Conservation (phyloP, 1,140 invertebrate species). For the Alviniconcha marisindica region DNA sequence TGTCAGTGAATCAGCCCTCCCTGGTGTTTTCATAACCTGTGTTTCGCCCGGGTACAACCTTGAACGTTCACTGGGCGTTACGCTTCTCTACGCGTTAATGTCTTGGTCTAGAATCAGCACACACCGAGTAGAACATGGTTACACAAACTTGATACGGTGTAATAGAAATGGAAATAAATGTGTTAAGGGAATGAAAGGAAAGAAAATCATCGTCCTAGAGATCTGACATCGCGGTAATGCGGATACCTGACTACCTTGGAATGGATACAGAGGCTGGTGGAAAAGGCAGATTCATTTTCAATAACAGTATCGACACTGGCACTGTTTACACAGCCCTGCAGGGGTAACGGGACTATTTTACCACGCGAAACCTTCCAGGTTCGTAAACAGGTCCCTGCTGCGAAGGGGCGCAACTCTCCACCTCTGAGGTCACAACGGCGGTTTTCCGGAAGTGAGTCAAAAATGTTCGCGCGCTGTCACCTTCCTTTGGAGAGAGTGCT, state of each 20-base stretch:
- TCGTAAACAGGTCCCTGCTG: conserved; percentile 23
- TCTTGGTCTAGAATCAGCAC: too few relatives aligned
- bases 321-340: not conserved
- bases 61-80: too few relatives aligned
- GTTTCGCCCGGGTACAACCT: too few relatives aligned
- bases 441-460: conserved; percentile 26
- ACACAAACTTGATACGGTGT: too few relatives aligned
- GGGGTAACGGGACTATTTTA: conserved; percentile 29
- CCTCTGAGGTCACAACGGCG: conserved; percentile 22
- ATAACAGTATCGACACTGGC: not conserved
- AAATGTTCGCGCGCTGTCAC: conserved; percentile 30
- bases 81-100: too few relatives aligned
- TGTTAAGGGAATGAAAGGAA: too few relatives aligned
- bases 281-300: not conserved
- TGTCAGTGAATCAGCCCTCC: too few relatives aligned
- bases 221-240: too few relatives aligned
- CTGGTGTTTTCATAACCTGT: too few relatives aligned
- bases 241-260: not conserved
- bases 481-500: not conserved
- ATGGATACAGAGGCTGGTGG: not conserved
- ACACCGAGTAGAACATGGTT: too few relatives aligned
- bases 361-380: conserved; percentile 22
- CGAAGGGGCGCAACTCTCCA: conserved; percentile 9
- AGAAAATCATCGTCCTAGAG: too few relatives aligned
- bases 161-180: too few relatives aligned